These are phyloP conservation scores for Dryobotodes eremita DNA, from an alignment of 2,888 invertebrate genomes.

Conservation along the genomic window DNA sequence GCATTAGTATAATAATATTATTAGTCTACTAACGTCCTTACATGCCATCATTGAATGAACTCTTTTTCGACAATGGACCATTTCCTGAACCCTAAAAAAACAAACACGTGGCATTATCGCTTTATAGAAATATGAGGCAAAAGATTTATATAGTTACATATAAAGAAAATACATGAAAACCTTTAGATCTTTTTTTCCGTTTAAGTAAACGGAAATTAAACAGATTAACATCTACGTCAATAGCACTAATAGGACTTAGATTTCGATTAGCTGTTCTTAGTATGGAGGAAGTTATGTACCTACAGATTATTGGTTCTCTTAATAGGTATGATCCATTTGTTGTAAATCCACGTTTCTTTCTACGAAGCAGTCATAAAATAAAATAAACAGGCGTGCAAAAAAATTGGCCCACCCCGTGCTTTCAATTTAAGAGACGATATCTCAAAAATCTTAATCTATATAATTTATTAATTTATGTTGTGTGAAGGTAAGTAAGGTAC, in stretches of 20 bases:
- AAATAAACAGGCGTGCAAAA: no score
- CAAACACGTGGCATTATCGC: not conserved
- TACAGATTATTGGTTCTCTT: not conserved
- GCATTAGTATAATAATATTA: not conserved
- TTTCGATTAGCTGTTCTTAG: not conserved
- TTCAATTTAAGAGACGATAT: no score
- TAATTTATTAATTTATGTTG: no score
- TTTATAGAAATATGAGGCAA: not conserved
- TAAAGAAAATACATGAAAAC: not conserved
- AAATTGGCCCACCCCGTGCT: no score
- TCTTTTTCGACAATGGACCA: not conserved
- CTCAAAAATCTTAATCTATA: no score
- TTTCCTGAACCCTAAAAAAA: not conserved
- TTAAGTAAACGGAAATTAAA: not conserved
- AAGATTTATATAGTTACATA: not conserved
- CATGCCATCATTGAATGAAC: not conserved
- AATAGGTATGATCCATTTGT: not conserved
- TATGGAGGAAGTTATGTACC: not conserved
- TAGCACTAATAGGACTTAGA: not conserved
- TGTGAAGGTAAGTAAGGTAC: no score
- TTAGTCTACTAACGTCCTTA: not conserved
- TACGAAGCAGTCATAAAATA: not conserved
- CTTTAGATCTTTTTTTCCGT: no score
- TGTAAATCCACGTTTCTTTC: not conserved
- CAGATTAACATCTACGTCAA: conserved; percentile 6